phyloP scores from a whole-genome alignment of 1,140 invertebrate genomes.

The Drosophila ogumai region DNA sequence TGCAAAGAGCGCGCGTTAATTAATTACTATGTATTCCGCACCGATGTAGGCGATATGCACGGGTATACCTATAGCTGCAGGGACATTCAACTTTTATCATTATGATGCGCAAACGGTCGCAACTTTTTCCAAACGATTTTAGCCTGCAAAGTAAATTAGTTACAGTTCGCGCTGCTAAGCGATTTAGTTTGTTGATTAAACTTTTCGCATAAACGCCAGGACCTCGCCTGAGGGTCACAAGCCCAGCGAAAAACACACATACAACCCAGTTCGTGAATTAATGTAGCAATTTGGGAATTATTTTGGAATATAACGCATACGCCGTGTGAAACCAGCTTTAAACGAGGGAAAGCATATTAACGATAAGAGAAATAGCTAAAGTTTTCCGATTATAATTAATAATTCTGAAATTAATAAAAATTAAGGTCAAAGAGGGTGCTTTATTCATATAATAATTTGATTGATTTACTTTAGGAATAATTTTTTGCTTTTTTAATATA shows the following conservation, averaged over 20 bases:
- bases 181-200: conserved; percentile 82
- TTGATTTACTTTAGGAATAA: background rate
- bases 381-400: background rate
- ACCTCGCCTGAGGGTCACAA: conserved; percentile 41
- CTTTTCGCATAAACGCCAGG: conserved; percentile 75
- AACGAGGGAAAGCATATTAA: background rate
- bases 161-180: conserved; percentile 75
- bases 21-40: conserved; percentile 24
- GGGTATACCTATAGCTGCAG: conserved; percentile 29
- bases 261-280: conserved; percentile 12
- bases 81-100: conserved; percentile 75
- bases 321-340: conserved; percentile 6
- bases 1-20: conserved; percentile 30
- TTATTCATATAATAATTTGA: background rate
- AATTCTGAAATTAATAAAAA: no score
- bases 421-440: background rate
- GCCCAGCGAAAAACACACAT: background rate
- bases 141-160: conserved; percentile 66
- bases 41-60: conserved; percentile 8
- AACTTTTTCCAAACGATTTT: conserved; percentile 59
- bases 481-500: background rate
- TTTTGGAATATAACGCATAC: conserved; percentile 26
- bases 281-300: conserved; percentile 17
- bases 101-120: conserved; percentile 77
- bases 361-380: background rate